Percentiles rank a stretch among this genome's conserved stretches.
Evolutionary conservation across 2,113 vertebrate species (phyloP).

Genomic region (Salvator merianae): DNA sequence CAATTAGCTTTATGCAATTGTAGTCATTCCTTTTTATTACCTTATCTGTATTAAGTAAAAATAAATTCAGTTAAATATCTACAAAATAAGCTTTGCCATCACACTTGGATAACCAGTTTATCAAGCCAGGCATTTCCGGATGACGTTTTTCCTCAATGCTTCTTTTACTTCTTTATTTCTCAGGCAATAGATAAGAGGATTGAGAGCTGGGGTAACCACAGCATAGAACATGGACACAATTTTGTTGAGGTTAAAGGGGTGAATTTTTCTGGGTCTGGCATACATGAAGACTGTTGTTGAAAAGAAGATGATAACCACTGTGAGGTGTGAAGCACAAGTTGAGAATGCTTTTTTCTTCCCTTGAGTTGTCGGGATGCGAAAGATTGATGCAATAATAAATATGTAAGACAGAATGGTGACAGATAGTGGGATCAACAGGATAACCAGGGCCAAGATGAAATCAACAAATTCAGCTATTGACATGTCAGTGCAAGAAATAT

Average conservation of each 20-base stretch:
- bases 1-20: background rate
- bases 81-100: too few species aligned
- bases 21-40: too few species aligned
- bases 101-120: background rate
- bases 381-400: conserved; percentile 59
- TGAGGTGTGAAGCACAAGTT: conserved; percentile 39
- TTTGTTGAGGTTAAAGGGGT: conserved; percentile 20
- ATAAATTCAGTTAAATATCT: too few species aligned
- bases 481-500: conserved; percentile 71
- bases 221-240: conserved; percentile 19
- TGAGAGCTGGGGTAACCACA: conserved; percentile 20
- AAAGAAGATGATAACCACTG: conserved; percentile 40
- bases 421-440: conserved; percentile 58
- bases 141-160: conserved; percentile 4
- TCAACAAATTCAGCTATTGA: conserved; percentile 67
- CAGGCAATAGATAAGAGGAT: conserved; percentile 43
- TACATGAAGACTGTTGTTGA: conserved; percentile 40
- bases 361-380: conserved; percentile 48
- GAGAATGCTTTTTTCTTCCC: conserved; percentile 68
- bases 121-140: background rate
- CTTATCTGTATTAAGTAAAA: too few species aligned
- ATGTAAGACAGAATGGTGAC: conserved; percentile 61
- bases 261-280: conserved; percentile 17
- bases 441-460: conserved; percentile 59
- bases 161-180: conserved; percentile 38